Percentiles rank a stretch among this genome's conserved stretches.
Conservation (phyloP, 1,140 invertebrate species). For the fruit fly (Drosophila melanogaster) region Release_6_plus_ISO1_MT NT_037436.4:11684501-11685000, state of each 20-base stretch:
- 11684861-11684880: too few relatives aligned
- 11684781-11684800: background rate
- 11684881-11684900: slow-evolving; percentile 21
- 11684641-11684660: slow-evolving; percentile 88
- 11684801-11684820: background rate
- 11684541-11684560: slow-evolving; percentile 33
- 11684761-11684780: too few relatives aligned
- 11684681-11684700: slow-evolving; percentile 28
- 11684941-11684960: slow-evolving; percentile 27
- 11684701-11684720: slow-evolving; percentile 44
- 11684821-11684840: slow-evolving; percentile 1
- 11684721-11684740: slow-evolving; percentile 12
- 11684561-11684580: slow-evolving; percentile 20
- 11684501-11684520: slow-evolving; percentile 37
- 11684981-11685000: slow-evolving; percentile 18
- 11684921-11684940: slow-evolving; percentile 3
- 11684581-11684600: slow-evolving; percentile 87
- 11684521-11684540: slow-evolving; percentile 4
- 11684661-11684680: slow-evolving; percentile 26
- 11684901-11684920: slow-evolving; percentile 17
- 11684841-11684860: slow-evolving; percentile 1
- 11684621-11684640: slow-evolving; percentile 95
- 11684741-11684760: slow-evolving; percentile 27
- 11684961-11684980: slow-evolving; percentile 18
- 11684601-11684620: slow-evolving; percentile 92